Base-by-base conservation (phyloP, 2,113 vertebrate species). In the Drymodes brunneopygia region DNA sequence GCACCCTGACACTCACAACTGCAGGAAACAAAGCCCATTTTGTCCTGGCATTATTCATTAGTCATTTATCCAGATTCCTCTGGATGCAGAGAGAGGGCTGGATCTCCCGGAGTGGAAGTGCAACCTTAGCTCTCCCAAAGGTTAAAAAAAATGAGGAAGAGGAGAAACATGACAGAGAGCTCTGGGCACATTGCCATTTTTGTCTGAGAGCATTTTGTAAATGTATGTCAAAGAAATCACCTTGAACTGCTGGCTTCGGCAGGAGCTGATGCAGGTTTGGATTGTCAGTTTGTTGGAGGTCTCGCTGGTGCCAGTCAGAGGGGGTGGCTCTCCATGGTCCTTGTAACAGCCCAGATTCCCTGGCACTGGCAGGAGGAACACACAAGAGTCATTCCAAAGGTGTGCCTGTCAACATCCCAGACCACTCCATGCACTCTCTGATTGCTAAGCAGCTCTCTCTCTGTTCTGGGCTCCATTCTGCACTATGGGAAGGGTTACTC, bases 261-360 rank as follows among this genome's bases (percentile, higher is more conserved):
- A 99, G 96, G 99, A 99, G 90, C 98, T 99, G 97, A 99, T 99
- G 90, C 99, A 99, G 69, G 98, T 99, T 91, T 99, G 99, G 80
- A 99, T 99, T 20, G 99, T 99, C 33, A 99, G 99, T 65, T 99
- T 99, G 94, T 99, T 99, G 94, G 98, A 99, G 2, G 99, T 99
- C 95, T 99, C 98, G 2, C 98, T 99, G 97, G 98, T 97, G 6
- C 99, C 99, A 20, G 99, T 98, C 80, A 99, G 88, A 80, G 99
- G 98, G 4, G 99, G 98, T 7, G 99, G 99, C 93, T 99, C 98
- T 18, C 99, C 99, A 25, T 98, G 99, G 96, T 99, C 99, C 95
- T 98, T 99, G 97, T 99, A 99, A 96, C 99, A 99, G 67, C 99
- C 99, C 27, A 99, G 95, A 93, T 99, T 99, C n/a, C 99, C 99